phyloP scores from a whole-genome alignment of 2,888 invertebrate species.

The Bugulina stolonifera region DNA sequence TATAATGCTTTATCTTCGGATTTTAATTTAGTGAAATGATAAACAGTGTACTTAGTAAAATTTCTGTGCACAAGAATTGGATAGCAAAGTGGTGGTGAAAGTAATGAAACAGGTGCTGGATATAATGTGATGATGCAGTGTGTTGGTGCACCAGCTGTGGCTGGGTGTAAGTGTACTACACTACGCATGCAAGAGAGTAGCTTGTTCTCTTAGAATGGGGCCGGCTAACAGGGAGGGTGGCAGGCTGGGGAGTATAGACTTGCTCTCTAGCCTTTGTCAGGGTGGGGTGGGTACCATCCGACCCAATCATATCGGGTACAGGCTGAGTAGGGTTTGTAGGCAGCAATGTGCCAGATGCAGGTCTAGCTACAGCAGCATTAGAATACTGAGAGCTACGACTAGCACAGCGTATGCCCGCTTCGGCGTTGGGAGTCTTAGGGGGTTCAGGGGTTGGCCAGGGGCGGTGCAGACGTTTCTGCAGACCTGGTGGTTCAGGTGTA shows the following conservation, averaged over 20 bases:
- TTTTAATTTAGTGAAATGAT: no score
- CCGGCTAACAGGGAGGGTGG: not conserved
- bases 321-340: not conserved
- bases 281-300: not conserved
- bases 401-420: not conserved
- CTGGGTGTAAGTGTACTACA: not conserved
- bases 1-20: no score
- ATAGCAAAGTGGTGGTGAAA: no score
- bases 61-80: no score
- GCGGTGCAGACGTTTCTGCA: constrained; percentile 13
- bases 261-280: constrained; percentile 13
- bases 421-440: not conserved
- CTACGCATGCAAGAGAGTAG: not conserved
- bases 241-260: constrained; percentile 14
- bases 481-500: constrained; percentile 21
- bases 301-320: constrained; percentile 21
- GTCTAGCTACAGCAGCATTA: not conserved
- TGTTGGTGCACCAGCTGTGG: not conserved
- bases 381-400: not conserved
- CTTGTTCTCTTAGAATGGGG: not conserved
- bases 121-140: not conserved
- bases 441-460: constrained; percentile 22
- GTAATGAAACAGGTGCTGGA: no score
- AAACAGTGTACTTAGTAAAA: no score
- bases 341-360: not conserved